Evolutionary conservation across 2,888 invertebrate species (phyloP), one percentile per base, ranked within the genome.

Genomic region (Spisula solida): DNA sequence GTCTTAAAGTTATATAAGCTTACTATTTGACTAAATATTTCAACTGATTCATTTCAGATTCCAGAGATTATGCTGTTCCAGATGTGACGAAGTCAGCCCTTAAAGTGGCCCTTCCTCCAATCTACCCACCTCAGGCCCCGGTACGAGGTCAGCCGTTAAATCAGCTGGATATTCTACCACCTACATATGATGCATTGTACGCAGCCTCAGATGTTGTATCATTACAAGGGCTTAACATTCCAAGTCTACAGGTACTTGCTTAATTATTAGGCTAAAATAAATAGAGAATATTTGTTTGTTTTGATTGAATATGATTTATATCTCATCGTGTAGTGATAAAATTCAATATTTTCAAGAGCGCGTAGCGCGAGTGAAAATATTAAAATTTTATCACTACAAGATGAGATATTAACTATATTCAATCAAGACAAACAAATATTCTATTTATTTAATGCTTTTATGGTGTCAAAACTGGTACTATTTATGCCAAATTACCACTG

Each of bases 51-150:
- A 56, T 91, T 91, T 56, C 94, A 94, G 96, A 95, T 89, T 95
- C 95, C 16, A 92, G 96, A 70, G 96, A 96, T 86, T 96, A 96
- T 93, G 96, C 96, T 5, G 96, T 96, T 5, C 96, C 96, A 5
- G 96, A 96, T 92, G 94, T 96, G 75, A 95, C 96, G 12, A 95
- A 95, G 90, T 95, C 96, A 12, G 95, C 95, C 18, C 93, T 96
- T 80, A 93, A 95, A 25, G 95, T 96, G 29, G 94, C 94, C 56
- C 93, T 95, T 12, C 95, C 95, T 1, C 95, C 95, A 0, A 92
- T 94, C 47, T 90, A 89, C 66, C 94, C 94, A 12, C 93, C 93
- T 5, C 94, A 93, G 75, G 93, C 94, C 12, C 94, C 94, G 16
- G 56, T 90, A 41, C 81, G 92, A 87, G 90, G 91, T 41, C 91